Evolutionary conservation across 2,888 invertebrate species (phyloP).

Genomic region (Aethes cnicana): DNA sequence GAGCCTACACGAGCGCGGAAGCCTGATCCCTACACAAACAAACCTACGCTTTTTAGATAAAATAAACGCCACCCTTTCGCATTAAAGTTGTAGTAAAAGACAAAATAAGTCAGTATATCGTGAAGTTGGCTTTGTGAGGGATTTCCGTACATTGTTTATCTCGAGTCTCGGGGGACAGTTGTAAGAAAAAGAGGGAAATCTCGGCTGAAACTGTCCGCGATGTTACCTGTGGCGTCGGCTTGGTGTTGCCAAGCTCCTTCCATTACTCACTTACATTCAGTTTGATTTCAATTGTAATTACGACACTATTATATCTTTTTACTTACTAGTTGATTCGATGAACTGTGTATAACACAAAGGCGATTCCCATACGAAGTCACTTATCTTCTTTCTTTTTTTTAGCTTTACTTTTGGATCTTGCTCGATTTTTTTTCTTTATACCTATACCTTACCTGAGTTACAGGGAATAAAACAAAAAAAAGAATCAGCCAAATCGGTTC

Average conservation of each 20-base stretch:
- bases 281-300: no score
- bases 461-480: no score
- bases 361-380: no score
- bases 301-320: no score
- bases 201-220: conserved; percentile 41
- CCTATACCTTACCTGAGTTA: no score
- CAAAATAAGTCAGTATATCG: conserved; percentile 34
- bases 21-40: conserved; percentile 27
- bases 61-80: conserved; percentile 48
- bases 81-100: conserved; percentile 44
- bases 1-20: conserved; percentile 20
- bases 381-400: no score
- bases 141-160: conserved; percentile 58
- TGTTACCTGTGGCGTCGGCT: conserved; percentile 19
- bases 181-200: conserved; percentile 50
- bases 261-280: conserved; percentile 20
- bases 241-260: not conserved
- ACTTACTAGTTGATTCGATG: no score
- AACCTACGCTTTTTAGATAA: conserved; percentile 35
- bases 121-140: conserved; percentile 32
- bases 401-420: no score
- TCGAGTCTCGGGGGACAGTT: conserved; percentile 58
- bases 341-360: no score
- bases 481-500: no score
- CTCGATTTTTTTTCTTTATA: no score